Conservation (phyloP, 2,888 invertebrate species). For the Coecobrya sp. region DNA sequence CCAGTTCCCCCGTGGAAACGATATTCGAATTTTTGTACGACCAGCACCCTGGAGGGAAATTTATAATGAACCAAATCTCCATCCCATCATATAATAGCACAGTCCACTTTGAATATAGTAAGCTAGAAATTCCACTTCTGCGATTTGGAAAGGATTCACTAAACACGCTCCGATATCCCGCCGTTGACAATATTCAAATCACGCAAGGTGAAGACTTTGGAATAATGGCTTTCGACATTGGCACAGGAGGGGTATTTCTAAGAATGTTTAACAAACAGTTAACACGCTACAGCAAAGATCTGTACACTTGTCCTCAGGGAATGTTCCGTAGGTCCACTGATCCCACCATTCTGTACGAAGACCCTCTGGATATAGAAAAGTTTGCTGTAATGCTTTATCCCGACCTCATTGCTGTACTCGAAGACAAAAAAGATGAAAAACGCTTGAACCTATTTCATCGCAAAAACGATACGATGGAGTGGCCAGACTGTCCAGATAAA, state of each 20-base stretch:
- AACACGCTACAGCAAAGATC: background rate
- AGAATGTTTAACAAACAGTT: background rate
- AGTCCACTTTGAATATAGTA: background rate
- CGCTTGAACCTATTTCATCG: background rate
- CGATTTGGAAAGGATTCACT: background rate
- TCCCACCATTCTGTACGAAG: too few species aligned
- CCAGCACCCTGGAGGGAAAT: too few species aligned
- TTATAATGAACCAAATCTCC: background rate
- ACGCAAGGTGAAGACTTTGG: background rate
- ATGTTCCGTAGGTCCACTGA: too few species aligned
- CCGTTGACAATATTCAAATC: background rate
- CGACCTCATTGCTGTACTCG: constrained; percentile 1
- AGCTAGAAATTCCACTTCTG: background rate
- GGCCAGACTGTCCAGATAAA: background rate
- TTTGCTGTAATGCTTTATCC: constrained; percentile 10
- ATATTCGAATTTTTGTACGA: too few species aligned
- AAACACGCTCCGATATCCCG: background rate
- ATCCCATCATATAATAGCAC: background rate
- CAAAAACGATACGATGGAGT: background rate
- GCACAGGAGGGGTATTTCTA: background rate
- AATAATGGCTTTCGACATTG: constrained; percentile 4
- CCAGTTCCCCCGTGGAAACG: too few species aligned
- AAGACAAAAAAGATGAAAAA: background rate
- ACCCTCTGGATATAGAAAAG: background rate
- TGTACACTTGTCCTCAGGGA: background rate